Evolutionary conservation across 2,888 invertebrate species (phyloP), one percentile per base, ranked within the genome.

Genomic region (Lottia scabra): DNA sequence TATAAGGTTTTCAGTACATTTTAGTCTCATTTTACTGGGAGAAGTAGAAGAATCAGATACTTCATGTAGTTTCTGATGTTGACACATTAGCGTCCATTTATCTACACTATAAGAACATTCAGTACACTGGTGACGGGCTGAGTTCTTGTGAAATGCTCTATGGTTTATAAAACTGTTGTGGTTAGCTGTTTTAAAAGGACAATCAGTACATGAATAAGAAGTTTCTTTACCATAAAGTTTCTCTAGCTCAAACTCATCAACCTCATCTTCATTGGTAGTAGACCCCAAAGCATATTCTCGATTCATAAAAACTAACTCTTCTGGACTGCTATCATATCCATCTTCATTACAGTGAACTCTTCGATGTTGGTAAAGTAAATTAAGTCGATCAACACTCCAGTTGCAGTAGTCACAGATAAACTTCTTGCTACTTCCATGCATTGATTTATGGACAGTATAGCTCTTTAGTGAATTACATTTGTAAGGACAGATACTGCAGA

Each of bases 321-420:
- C 84, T 10, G 83, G 84, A 27, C 75, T 78, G 1, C 78, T 74
- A 62, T 80, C 75, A 66, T 78, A 86, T 15, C 74, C 79, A 8
- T 79, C 71, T 65, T 84, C 82, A 63, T 72, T 69, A 12, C 78
- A 68, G 73, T 86, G 86, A 8, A 86, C 83, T 72, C 78, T 79
- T 27, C 86, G 81, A 71, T 87, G 87, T 63, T 85, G 83, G 73
- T 82, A 83, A 67, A 87, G 70, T 15, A 85, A 75, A 67, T 83
- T 83, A 2, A 86, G 75, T 63, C 83, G 72, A 70, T 87, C 84
- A 26, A 83, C 80, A 75, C 85, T 85, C 86, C 86, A 87, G 78
- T 85, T 84, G 74, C 87, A 87, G 73, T 80, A 84, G 70, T 87
- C 86, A 75, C 87, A 87, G 30, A 80, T 82, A 74, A 84, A 87